Evolutionary conservation across 2,113 vertebrate species (phyloP).

Genomic region (Pachycephala philippinensis): DNA sequence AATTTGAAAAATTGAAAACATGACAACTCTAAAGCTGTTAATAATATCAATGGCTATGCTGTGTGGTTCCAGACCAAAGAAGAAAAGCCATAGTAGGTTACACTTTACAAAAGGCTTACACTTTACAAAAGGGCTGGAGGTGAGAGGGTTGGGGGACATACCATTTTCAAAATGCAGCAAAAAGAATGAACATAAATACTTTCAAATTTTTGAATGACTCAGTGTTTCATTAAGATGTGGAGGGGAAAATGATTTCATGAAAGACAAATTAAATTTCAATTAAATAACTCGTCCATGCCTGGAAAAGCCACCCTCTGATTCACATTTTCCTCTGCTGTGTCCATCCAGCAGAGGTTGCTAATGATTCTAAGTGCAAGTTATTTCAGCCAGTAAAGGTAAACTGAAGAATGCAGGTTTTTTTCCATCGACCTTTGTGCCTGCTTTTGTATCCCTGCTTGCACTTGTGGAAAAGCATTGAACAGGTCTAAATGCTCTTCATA

Average conservation of each 20-base stretch:
- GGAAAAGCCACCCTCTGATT: background rate
- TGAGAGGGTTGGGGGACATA: background rate
- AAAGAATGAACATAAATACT: background rate
- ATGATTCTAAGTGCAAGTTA: background rate
- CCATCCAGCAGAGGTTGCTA: background rate
- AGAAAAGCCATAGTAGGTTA: background rate
- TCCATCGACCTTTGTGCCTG: background rate
- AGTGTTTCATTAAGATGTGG: background rate
- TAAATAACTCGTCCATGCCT: background rate
- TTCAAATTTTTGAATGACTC: background rate
- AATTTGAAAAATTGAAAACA: background rate
- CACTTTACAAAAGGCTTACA: background rate
- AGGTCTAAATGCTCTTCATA: background rate
- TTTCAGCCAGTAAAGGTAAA: background rate
- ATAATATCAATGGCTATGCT: background rate
- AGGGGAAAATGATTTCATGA: background rate
- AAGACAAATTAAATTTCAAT: background rate
- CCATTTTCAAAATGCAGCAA: background rate
- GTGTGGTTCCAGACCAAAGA: background rate
- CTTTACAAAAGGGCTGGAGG: background rate
- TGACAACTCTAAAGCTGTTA: background rate
- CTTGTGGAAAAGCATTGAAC: background rate
- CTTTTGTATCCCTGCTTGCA: background rate
- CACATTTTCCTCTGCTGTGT: background rate
- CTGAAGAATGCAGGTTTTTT: background rate